Base-by-base conservation (phyloP, 2,888 invertebrate genomes). In the Phlogophora meticulosa region DNA sequence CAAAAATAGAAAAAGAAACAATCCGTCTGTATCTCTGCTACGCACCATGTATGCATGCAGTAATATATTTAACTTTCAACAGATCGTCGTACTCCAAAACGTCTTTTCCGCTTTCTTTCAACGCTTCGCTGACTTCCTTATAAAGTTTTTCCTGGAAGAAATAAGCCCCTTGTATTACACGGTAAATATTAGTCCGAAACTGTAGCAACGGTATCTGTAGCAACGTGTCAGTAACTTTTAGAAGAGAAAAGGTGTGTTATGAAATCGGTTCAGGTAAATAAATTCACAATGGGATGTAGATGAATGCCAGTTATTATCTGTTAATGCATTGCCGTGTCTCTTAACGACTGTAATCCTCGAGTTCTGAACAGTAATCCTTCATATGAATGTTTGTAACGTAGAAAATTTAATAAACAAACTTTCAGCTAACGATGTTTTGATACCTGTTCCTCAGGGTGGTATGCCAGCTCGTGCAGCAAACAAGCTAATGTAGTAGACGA, bases 381-480 rank as follows among this genome's bases (percentile, higher is more conserved):
- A 13, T 46, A 43, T n/a, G n/a, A n/a, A n/a, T n/a, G n/a, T n/a
- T n/a, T n/a, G n/a, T n/a, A n/a, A n/a, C n/a, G n/a, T n/a, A n/a
- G n/a, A n/a, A 28, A 49, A 46, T 28, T 45, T 56, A 24, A 51
- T 67, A 17, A 28, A 7, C 20, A 34, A 38, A 46, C n/a, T 49
- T 49, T 62, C 46, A 34, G 42, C 17, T 45, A 55, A 69, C 7
- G 63, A 38, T 59, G 42, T 56, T 40, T 40, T 38, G 24, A 11
- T 85, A 93, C 93, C 89, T 93, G 93, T 78, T 85, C 85, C 24
- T 90, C 84, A 5, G 91, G 91, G 71, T 92, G 89, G 65, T 91
- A 81, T 7, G 93, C 91, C 42, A 93, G 75, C 76, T 94, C 93
- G 36, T 93, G 92, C 0, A 93, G 74, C 20, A 83, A 80, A 61